A percentile compares a stretch with the other conserved stretches of the same genome.
Evolutionary conservation across 2,797 vertebrate genomes (phyloP).

Genomic region (Amazona finschi): DNA sequence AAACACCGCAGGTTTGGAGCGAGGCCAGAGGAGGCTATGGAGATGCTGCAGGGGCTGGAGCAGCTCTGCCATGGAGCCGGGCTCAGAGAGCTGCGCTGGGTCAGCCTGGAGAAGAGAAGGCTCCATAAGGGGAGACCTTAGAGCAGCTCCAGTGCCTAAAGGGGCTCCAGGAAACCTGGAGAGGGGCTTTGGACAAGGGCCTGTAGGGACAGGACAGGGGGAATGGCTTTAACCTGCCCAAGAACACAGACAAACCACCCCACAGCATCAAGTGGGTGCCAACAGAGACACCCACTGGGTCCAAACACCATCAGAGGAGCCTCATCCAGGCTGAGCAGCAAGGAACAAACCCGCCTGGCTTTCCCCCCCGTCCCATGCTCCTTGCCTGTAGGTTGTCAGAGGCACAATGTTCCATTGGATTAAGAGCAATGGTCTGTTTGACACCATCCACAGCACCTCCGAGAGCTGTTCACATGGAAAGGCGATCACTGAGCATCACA

Average conservation of each 20-base stretch:
- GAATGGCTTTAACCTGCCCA: neutral
- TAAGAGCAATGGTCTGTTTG: neutral
- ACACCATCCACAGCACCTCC: neutral
- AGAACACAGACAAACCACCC: neutral
- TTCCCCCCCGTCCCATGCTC: fast-evolving
- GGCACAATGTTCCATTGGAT: fast-evolving
- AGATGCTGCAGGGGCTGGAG: neutral
- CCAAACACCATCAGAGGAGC: fast-evolving
- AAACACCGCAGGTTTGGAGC: neutral
- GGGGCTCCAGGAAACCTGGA: neutral
- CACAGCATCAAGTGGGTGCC: fast-evolving
- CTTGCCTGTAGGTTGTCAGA: neutral
- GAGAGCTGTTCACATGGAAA: fast-evolving
- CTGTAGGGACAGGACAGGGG: neutral
- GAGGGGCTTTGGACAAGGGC: neutral
- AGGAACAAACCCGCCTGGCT: neutral
- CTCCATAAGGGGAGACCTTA: neutral
- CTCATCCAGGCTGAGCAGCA: neutral
- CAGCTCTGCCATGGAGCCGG: neutral
- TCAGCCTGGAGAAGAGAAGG: no score
- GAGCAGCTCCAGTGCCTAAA: neutral
- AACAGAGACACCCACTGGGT: neutral
- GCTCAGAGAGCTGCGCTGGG: neutral
- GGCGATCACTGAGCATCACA: fast-evolving
- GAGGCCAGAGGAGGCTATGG: neutral